Conservation (phyloP, 2,888 invertebrate species). For the Hermaeophaga mercurialis region DNA sequence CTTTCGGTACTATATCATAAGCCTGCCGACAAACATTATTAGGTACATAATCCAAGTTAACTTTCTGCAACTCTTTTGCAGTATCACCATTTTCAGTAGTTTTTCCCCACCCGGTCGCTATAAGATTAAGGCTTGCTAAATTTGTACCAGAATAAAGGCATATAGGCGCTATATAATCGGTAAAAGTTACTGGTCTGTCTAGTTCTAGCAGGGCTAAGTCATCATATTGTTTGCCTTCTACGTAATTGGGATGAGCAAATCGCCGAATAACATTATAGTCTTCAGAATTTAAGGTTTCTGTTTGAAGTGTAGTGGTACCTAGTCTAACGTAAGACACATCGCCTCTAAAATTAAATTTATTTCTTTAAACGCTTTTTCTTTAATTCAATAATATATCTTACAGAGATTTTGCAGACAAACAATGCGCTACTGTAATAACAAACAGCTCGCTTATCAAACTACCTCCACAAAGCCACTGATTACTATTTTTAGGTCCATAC, state of each 20-base stretch:
- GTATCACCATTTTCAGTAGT: slow-evolving; percentile 42
- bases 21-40: slow-evolving; percentile 47
- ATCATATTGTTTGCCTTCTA: slow-evolving; percentile 56
- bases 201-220: slow-evolving; percentile 61
- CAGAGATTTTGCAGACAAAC: slow-evolving; percentile 50
- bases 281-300: slow-evolving; percentile 45
- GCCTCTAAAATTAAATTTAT: slow-evolving; percentile 44
- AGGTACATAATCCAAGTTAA: slow-evolving; percentile 53
- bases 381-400: slow-evolving; percentile 34
- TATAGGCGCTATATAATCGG: slow-evolving; percentile 57
- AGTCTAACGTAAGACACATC: slow-evolving; percentile 55
- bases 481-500: slow-evolving; percentile 45
- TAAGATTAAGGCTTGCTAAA: slow-evolving; percentile 41
- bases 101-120: slow-evolving; percentile 60
- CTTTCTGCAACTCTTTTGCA: slow-evolving; percentile 56
- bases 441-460: slow-evolving; percentile 67
- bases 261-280: slow-evolving; percentile 49
- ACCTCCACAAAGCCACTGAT: slow-evolving; percentile 68
- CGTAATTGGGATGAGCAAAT: slow-evolving; percentile 57
- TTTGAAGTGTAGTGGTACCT: slow-evolving; percentile 57
- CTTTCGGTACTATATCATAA: slow-evolving; percentile 41
- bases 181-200: slow-evolving; percentile 51
- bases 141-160: slow-evolving; percentile 52
- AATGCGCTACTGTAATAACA: slow-evolving; percentile 74
- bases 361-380: neutral